Percentiles rank a stretch among this genome's conserved stretches.
These are phyloP conservation scores for Leguminivora glycinivorella DNA, from an alignment of 1,140 invertebrate genomes.

Conservation along the genomic window DNA sequence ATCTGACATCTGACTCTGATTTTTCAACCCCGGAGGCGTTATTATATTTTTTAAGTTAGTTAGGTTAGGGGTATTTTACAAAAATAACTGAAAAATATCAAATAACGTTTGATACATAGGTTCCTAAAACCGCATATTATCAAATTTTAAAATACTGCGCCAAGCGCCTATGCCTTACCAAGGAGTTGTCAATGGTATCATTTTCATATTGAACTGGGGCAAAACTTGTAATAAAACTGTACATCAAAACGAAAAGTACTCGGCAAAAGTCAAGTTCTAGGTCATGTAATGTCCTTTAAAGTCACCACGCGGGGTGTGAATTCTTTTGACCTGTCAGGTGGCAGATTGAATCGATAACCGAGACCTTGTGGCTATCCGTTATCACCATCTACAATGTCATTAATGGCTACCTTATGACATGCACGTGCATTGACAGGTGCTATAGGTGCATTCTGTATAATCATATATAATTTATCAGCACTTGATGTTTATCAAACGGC, in stretches of 20 bases:
- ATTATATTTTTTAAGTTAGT: no score
- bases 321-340: slow-evolving; percentile 2
- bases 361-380: slow-evolving; percentile 2
- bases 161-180: no score
- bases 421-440: slow-evolving; percentile 1
- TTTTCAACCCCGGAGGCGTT: no score
- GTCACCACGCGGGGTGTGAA: not conserved
- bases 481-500: not conserved
- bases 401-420: not conserved
- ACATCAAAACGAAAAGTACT: not conserved
- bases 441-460: not conserved
- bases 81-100: no score
- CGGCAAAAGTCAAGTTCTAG: not conserved
- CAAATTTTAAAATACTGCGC: no score
- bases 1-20: no score
- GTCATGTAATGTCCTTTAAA: not conserved
- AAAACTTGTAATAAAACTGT: not conserved
- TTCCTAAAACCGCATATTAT: no score
- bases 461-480: not conserved
- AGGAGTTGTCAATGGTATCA: no score
- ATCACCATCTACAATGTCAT: not conserved
- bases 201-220: no score
- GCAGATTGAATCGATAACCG: not conserved
- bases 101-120: no score
- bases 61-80: no score